Conservation (phyloP, 2,888 invertebrate species). For the Aproaerema taeniolella region DNA sequence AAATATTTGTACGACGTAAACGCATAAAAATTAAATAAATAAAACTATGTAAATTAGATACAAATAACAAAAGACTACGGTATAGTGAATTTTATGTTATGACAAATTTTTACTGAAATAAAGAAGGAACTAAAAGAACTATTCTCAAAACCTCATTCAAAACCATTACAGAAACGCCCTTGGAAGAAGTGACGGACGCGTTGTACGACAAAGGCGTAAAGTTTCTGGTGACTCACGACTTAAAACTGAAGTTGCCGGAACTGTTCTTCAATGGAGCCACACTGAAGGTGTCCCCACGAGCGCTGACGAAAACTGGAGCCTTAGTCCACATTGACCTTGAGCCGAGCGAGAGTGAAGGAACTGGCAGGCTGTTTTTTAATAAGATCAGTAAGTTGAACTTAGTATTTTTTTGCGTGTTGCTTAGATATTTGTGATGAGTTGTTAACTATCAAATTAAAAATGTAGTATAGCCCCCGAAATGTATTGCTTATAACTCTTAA, state of each 20-base stretch:
- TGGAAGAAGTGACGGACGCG: slow-evolving; percentile 86
- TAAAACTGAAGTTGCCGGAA: slow-evolving; percentile 84
- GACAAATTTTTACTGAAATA: too few relatives aligned
- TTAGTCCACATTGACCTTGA: slow-evolving; percentile 84
- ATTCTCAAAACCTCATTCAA: too few relatives aligned
- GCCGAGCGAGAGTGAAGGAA: slow-evolving; percentile 64
- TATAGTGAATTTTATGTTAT: too few relatives aligned
- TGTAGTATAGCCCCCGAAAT: too few relatives aligned
- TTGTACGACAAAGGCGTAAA: slow-evolving; percentile 83
- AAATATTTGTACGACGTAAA: too few relatives aligned
- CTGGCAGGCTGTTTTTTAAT: slow-evolving; percentile 82
- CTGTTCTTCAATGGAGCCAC: slow-evolving; percentile 84
- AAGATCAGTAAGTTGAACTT: slow-evolving; percentile 83
- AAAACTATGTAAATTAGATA: too few relatives aligned
- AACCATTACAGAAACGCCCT: slow-evolving; percentile 76
- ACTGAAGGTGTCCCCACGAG: slow-evolving; percentile 84
- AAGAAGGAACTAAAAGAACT: too few relatives aligned
- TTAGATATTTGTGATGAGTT: too few relatives aligned
- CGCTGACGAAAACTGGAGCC: slow-evolving; percentile 84
- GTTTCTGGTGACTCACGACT: slow-evolving; percentile 87
- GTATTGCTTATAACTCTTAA: too few relatives aligned
- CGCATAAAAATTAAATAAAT: too few relatives aligned
- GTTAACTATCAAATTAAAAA: too few relatives aligned
- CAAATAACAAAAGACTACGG: too few relatives aligned
- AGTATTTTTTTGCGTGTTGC: neutral